Percentiles rank a stretch among this genome's conserved stretches.
These are phyloP conservation scores for Cephalopterus ornatus DNA, from an alignment of 2,113 vertebrate species.

Conservation along the genomic window DNA sequence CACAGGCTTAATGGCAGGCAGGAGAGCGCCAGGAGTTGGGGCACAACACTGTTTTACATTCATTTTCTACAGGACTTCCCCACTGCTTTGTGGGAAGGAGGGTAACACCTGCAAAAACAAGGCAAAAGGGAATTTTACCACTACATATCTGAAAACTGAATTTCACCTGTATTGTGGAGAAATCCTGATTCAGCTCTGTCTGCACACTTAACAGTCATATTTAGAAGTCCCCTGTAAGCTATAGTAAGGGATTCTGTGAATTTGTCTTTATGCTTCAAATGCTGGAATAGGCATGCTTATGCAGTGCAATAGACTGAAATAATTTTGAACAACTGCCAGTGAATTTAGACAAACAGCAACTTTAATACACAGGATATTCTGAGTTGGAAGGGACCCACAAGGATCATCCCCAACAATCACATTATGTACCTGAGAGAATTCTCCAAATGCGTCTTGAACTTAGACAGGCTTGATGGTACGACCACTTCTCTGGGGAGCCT, in stretches of 20 bases:
- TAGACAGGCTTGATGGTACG: background rate
- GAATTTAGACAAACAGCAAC: background rate
- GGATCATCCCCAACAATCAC: background rate
- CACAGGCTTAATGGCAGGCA: accelerated
- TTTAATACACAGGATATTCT: background rate
- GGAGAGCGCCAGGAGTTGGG: background rate
- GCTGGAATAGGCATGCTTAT: background rate
- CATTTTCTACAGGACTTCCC: background rate
- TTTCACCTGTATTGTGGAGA: background rate
- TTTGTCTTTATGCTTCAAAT: background rate
- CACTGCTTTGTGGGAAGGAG: background rate
- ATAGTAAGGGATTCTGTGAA: background rate
- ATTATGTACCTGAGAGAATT: background rate
- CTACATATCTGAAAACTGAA: background rate
- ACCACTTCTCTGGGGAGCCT: background rate
- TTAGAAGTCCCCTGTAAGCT: background rate
- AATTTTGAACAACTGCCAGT: background rate
- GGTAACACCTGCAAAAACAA: background rate
- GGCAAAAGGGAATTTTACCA: background rate
- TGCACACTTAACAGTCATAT: background rate
- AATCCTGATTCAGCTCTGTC: background rate
- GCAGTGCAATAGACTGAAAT: background rate
- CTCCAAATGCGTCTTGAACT: background rate
- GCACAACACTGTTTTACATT: background rate
- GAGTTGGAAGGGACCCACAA: background rate